Percentiles rank a stretch among this genome's conserved stretches.
These are phyloP conservation scores for Diorhabda carinulata DNA, from an alignment of 1,140 invertebrate species.

Conservation along the genomic window DNA sequence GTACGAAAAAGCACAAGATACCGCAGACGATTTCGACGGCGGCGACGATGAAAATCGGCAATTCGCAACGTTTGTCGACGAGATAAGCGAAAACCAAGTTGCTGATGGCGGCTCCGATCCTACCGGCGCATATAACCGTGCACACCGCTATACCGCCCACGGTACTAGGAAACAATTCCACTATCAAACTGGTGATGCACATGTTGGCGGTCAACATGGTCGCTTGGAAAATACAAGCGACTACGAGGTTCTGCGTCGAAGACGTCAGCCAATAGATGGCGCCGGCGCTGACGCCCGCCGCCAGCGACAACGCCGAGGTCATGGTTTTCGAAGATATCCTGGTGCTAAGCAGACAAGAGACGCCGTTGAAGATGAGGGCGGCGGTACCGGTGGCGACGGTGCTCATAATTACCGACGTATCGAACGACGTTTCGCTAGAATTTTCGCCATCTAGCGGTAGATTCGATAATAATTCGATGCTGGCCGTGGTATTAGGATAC, in stretches of 20 bases:
- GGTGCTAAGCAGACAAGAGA: slow-evolving; percentile 46
- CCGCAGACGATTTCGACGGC: slow-evolving; percentile 44
- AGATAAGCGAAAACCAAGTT: slow-evolving; percentile 55
- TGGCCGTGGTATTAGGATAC: slow-evolving; percentile 49
- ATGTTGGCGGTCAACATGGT: slow-evolving; percentile 56
- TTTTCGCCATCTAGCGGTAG: slow-evolving; percentile 24
- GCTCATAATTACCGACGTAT: slow-evolving; percentile 50
- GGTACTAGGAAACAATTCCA: slow-evolving; percentile 55
- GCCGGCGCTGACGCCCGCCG: slow-evolving; percentile 49
- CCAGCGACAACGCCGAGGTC: slow-evolving; percentile 49
- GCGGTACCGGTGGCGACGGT: slow-evolving; percentile 51
- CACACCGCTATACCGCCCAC: slow-evolving; percentile 53
- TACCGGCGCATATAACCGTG: slow-evolving; percentile 51
- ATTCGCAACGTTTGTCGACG: slow-evolving; percentile 51
- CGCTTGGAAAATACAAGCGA: slow-evolving; percentile 55
- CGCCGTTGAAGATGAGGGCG: slow-evolving; percentile 49
- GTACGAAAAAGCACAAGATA: slow-evolving; percentile 32
- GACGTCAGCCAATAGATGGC: slow-evolving; percentile 53
- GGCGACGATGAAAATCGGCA: slow-evolving; percentile 53
- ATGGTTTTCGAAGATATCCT: slow-evolving; percentile 38
- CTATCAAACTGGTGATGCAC: slow-evolving; percentile 53
- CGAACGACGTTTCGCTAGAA: slow-evolving; percentile 39
- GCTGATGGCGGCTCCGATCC: slow-evolving; percentile 54
- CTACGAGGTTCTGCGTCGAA: slow-evolving; percentile 51
- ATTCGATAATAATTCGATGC: slow-evolving; percentile 51